Percentiles rank a stretch among this genome's conserved stretches.
Evolutionary conservation across 2,888 invertebrate species (phyloP).

Genomic region (Eurytoma adleriae): DNA sequence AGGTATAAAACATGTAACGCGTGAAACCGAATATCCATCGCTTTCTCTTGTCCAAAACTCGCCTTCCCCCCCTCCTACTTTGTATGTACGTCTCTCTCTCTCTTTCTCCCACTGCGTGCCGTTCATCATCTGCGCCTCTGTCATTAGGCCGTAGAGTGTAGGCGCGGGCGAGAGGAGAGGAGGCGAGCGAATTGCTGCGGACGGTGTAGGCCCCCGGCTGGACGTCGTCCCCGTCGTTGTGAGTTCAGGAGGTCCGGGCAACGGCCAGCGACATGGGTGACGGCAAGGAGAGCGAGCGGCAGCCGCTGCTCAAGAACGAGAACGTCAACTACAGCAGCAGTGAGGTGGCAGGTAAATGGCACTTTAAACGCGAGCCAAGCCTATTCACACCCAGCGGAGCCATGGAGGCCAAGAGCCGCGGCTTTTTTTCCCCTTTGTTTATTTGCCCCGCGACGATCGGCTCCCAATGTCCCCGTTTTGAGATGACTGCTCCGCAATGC

Average conservation of each 20-base stretch:
- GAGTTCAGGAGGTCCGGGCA: neutral
- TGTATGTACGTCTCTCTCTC: neutral
- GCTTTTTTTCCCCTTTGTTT: neutral
- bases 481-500: neutral
- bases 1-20: too few relatives aligned
- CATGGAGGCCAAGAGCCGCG: neutral
- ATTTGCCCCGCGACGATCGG: too few relatives aligned
- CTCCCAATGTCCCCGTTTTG: neutral
- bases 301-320: conserved; percentile 79
- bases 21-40: too few relatives aligned
- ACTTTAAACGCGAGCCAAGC: neutral
- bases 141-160: neutral
- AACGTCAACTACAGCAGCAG: conserved; percentile 66
- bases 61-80: neutral
- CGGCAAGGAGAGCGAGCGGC: conserved; percentile 81
- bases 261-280: conserved; percentile 78
- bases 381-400: neutral
- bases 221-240: conserved; percentile 15
- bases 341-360: conserved; percentile 51
- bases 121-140: conserved; percentile 37
- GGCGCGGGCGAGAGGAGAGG: neutral
- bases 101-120: conserved; percentile 7
- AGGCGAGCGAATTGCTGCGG: too few relatives aligned
- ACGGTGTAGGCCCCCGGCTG: neutral
- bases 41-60: too few relatives aligned